These are phyloP conservation scores for Perca flavescens DNA, from an alignment of 2,113 vertebrate species.

Conservation along the genomic window DNA sequence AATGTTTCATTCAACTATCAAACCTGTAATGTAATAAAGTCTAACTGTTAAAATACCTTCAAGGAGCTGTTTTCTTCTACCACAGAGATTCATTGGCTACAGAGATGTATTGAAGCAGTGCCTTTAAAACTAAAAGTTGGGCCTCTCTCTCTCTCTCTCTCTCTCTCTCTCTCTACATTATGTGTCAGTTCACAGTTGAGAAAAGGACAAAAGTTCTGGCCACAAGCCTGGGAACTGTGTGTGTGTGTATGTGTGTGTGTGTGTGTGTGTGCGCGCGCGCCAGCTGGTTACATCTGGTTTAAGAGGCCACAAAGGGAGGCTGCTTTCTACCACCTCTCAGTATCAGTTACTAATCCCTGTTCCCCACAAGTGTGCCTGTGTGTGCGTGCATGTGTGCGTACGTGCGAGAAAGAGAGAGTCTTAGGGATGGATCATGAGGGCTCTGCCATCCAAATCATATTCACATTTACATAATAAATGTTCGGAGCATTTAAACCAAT, in stretches of 20 bases:
- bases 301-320: constrained; percentile 67
- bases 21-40: background rate
- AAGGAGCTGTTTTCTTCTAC: constrained; percentile 18
- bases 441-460: too few species aligned
- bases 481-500: too few species aligned
- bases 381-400: constrained; percentile 21
- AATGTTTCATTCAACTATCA: constrained; percentile 14
- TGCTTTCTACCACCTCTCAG: constrained; percentile 68
- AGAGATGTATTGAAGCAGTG: constrained; percentile 33
- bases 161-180: constrained; percentile 14
- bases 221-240: constrained; percentile 51
- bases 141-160: constrained; percentile 23
- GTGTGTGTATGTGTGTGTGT: constrained; percentile 32
- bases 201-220: constrained; percentile 78
- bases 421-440: too few species aligned
- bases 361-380: constrained; percentile 60
- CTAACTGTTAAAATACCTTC: constrained; percentile 24
- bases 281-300: constrained; percentile 81
- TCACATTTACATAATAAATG: too few species aligned
- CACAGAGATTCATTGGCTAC: constrained; percentile 23
- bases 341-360: constrained; percentile 74
- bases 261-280: constrained; percentile 42
- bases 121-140: constrained; percentile 53
- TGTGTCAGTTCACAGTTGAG: constrained; percentile 66
- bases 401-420: background rate